Base-by-base conservation (phyloP, 1,140 invertebrate species). In the Dermatophagoides farinae region DNA sequence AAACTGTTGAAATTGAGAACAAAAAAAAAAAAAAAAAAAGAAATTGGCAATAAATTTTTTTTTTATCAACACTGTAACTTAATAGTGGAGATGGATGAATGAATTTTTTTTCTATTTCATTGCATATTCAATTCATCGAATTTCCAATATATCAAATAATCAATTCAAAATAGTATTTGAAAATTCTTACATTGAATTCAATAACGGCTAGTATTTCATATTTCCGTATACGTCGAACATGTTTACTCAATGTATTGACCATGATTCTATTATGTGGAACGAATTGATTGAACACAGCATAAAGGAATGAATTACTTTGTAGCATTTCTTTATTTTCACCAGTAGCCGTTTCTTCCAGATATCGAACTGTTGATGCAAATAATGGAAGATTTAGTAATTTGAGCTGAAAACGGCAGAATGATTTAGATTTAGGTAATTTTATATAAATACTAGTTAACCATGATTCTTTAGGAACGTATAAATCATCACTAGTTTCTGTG, bases 381-480 rank as follows among this genome's bases (percentile, higher is more conserved):
- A 55, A 55, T 18, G 53, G 53, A 4, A 55, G 25, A 44, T 55
- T 55, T 5, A 55, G 53, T 23, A 55, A 44, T 25, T 55, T 23
- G 14, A 55, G 31, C 23, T 55, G 53, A 18, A 55, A 14, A 39
- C 53, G 53, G n/a, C 38, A 39, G 22, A 55, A 55, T 41, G 53
- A 55, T 44, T 55, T 55, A 1, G 53, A 55, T 44, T 55, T 55
- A 5, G 53, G 53, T 23, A 55, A 22, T 23, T 38, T 31, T 44
- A 55, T 23, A 25, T 55, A 55, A n/a, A 55, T 14, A 44, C 53
- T 55, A 23, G 53, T 55, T 39, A 55, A 25, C 53, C 53, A 55
- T 11, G 53, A 55, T 44, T 55, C 53, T 18, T 25, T n/a, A 2
- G 53, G 53, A 14, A 55, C 53, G 25, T 25, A 55, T n/a, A 25